A percentile compares a stretch with the other conserved stretches of the same genome.
Conservation (phyloP, 2,797 vertebrate genomes). For the Furcifer pardalis region DNA sequence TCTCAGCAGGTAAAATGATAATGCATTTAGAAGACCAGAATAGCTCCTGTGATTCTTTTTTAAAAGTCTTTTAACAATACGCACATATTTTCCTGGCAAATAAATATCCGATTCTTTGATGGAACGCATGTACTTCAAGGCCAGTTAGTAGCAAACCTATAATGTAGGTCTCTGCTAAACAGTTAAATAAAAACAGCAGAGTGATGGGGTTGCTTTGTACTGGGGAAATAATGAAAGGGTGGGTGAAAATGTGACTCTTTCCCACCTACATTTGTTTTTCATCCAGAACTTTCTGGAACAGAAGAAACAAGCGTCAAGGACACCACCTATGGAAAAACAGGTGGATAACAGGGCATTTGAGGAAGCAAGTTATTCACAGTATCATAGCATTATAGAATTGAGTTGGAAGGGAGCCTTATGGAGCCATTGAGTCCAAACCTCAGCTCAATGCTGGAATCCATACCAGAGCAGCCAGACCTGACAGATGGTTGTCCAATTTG, state of each 20-base stretch:
- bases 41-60: neutral
- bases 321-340: neutral
- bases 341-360: rapidly evolving
- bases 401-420: no score
- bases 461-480: no score
- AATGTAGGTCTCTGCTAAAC: neutral
- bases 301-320: neutral
- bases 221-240: neutral
- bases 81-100: neutral
- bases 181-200: neutral
- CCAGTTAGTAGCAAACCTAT: neutral
- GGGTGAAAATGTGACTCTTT: neutral
- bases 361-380: no score
- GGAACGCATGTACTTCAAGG: neutral
- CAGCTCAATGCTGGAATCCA: no score
- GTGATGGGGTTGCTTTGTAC: neutral
- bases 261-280: neutral
- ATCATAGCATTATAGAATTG: no score
- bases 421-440: no score
- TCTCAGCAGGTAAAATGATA: slow-evolving; percentile 21
- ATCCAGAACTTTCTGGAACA: no score
- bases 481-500: no score
- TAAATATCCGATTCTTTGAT: neutral
- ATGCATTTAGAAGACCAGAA: slow-evolving; percentile 1
- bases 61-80: neutral